A percentile compares a stretch with the other conserved stretches of the same genome.
phyloP scores from a whole-genome alignment of 2,797 vertebrate genomes.

The Ptychadena robeensis region DNA sequence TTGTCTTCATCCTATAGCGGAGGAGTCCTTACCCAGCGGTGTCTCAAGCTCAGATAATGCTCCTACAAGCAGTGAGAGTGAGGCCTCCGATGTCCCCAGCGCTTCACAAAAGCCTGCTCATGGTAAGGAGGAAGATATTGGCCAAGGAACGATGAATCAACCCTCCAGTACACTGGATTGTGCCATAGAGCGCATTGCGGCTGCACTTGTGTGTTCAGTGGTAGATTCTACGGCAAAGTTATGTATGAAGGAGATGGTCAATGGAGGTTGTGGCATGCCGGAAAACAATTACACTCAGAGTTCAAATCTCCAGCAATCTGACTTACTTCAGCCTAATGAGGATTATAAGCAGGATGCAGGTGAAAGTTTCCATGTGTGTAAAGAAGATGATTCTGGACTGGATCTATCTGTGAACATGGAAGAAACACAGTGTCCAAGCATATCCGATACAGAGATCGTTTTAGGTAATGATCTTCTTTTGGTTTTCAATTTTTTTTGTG shows the following conservation, averaged over 20 bases:
- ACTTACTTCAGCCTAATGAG: conserved; percentile 2
- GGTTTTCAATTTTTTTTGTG: background rate
- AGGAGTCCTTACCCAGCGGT: conserved; percentile 63
- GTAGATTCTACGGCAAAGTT: conserved; percentile 30
- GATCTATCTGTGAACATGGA: conserved; percentile 53
- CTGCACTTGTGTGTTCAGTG: conserved; percentile 11
- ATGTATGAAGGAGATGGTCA: conserved; percentile 52
- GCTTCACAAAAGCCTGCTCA: conserved; percentile 27
- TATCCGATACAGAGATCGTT: conserved; percentile 42
- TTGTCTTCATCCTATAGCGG: conserved; percentile 63
- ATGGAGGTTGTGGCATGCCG: conserved; percentile 34
- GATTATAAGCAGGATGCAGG: background rate
- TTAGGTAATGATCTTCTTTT: conserved; percentile 69
- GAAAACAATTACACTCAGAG: background rate
- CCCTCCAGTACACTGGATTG: rapidly evolving
- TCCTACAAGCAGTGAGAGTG: rapidly evolving
- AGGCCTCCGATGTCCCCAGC: rapidly evolving
- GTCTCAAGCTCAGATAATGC: conserved; percentile 64
- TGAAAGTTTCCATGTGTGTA: conserved; percentile 9
- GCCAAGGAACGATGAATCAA: background rate
- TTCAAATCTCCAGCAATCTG: background rate
- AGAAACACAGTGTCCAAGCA: conserved; percentile 1
- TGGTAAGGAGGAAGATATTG: background rate
- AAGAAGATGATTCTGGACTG: conserved; percentile 50
- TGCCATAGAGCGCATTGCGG: background rate